A percentile compares a stretch with the other conserved stretches of the same genome.
Conservation (phyloP, 2,797 vertebrate species). For the Amniataba percoides region DNA sequence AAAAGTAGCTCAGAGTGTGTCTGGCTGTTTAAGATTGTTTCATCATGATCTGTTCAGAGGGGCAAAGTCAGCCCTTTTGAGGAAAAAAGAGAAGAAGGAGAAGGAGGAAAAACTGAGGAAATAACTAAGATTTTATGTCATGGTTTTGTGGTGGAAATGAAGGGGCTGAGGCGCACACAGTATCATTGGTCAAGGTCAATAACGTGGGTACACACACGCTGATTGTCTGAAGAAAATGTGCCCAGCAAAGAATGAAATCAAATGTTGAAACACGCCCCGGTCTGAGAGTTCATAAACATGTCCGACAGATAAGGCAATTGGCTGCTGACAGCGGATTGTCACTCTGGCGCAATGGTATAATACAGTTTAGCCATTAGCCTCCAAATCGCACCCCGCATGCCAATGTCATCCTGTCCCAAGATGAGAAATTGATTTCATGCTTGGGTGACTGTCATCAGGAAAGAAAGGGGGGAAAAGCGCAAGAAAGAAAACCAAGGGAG, state of each 20-base stretch:
- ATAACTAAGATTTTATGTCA: conserved; percentile 36
- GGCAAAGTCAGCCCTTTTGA: conserved; percentile 64
- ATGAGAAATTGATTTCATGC: conserved; percentile 79
- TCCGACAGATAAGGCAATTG: conserved; percentile 47
- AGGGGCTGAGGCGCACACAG: conserved; percentile 5
- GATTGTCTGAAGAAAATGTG: conserved; percentile 15
- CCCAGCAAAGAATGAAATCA: conserved; percentile 34
- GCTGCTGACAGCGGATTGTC: conserved; percentile 48
- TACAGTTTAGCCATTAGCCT: conserved; percentile 68
- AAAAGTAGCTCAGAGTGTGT: too few species aligned
- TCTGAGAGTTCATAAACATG: conserved; percentile 48
- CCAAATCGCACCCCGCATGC: conserved; percentile 57
- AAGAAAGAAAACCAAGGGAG: conserved; percentile 14
- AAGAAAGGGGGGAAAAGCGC: conserved; percentile 26
- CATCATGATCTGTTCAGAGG: conserved; percentile 17
- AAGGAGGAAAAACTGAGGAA: conserved; percentile 27
- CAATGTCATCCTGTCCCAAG: conserved; percentile 72
- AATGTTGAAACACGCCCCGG: conserved; percentile 38
- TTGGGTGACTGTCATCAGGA: conserved; percentile 59
- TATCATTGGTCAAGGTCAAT: conserved; percentile 57
- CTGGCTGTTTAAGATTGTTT: conserved; percentile 14
- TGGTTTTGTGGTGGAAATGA: conserved; percentile 37
- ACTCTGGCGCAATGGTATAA: conserved; percentile 36
- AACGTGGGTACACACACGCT: conserved; percentile 18
- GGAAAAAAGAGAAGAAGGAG: not conserved